Conservation (phyloP, 2,797 vertebrate genomes). For the Scolopax bukidnonensis region DNA sequence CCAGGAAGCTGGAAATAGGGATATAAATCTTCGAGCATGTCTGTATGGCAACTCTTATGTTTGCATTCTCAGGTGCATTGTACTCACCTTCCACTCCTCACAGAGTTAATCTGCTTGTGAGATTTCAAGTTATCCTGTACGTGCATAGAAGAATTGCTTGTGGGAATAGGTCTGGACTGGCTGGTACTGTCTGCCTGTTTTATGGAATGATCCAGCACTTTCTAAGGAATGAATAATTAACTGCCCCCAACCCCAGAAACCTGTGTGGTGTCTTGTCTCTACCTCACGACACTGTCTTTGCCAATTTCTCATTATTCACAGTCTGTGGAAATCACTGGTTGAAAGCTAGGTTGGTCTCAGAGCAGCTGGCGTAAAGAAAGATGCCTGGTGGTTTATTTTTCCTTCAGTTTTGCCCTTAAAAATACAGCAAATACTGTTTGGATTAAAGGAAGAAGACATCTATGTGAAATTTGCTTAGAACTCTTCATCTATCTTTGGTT, state of each 20-base stretch:
- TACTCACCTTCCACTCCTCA: background rate
- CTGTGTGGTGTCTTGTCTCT: background rate
- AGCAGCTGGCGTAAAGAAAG: background rate
- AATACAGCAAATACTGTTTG: background rate
- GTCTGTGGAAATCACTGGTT: background rate
- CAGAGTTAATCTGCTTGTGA: accelerated
- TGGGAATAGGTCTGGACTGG: background rate
- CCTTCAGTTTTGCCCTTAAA: conserved; percentile 7
- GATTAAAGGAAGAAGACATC: background rate
- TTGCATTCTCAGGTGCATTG: accelerated
- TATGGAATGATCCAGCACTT: background rate
- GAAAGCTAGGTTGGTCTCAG: background rate
- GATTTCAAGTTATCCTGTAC: background rate
- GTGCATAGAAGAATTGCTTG: accelerated
- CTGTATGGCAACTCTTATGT: accelerated
- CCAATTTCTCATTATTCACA: background rate
- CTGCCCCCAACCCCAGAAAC: background rate
- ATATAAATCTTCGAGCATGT: accelerated
- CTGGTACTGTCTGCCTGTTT: background rate
- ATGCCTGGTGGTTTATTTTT: background rate
- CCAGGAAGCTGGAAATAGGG: background rate
- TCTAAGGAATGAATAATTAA: background rate
- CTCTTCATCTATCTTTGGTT: conserved; percentile 18
- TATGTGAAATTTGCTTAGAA: background rate
- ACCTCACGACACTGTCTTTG: background rate